phyloP scores from a whole-genome alignment of 2,797 vertebrate genomes.

The Peromyscus attwateri region DNA sequence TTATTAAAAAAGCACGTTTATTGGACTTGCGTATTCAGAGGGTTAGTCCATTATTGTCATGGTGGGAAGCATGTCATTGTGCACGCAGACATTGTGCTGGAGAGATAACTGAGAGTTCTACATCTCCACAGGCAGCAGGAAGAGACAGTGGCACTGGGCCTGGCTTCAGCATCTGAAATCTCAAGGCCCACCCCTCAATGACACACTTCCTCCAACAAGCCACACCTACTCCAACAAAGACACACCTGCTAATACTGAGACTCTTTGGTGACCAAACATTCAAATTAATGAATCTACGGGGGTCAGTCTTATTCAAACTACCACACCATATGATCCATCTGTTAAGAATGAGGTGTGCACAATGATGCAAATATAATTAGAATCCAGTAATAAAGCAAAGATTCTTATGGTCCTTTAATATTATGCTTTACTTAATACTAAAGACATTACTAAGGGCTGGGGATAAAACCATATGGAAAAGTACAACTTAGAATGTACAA shows the following conservation, averaged over 20 bases:
- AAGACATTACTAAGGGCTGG: background rate
- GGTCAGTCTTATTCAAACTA: background rate
- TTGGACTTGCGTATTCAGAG: background rate
- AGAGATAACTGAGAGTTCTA: background rate
- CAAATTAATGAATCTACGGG: background rate
- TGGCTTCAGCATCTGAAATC: background rate
- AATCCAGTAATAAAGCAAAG: background rate
- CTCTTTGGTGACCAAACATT: background rate
- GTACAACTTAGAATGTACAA: too few relatives aligned
- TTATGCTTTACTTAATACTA: background rate
- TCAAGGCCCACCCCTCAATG: background rate
- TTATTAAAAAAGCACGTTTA: background rate
- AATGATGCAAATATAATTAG: background rate
- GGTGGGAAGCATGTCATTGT: background rate
- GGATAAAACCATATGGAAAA: background rate
- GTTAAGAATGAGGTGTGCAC: background rate
- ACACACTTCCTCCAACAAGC: background rate
- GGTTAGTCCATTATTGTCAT: too few relatives aligned
- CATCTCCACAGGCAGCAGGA: background rate
- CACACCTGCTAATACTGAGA: background rate
- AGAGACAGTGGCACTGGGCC: background rate
- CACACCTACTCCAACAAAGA: background rate
- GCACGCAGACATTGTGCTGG: background rate
- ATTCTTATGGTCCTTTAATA: background rate
- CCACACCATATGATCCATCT: background rate